phyloP scores from a whole-genome alignment of 2,797 vertebrate species.

The Chaenodraco wilsoni region DNA sequence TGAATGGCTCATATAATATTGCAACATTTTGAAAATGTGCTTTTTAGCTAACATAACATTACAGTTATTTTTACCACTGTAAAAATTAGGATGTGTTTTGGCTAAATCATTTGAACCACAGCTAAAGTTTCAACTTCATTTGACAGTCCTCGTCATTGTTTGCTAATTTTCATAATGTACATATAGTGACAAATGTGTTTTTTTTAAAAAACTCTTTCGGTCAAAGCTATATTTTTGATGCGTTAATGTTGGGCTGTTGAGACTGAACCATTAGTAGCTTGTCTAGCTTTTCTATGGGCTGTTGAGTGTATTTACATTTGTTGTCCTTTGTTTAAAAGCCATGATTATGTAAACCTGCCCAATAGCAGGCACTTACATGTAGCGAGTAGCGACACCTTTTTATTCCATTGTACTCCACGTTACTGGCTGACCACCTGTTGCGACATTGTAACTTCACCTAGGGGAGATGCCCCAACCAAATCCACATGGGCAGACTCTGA shows the following conservation, averaged over 20 bases:
- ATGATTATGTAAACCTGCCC: slow-evolving; percentile 2
- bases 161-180: no score
- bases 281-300: not conserved
- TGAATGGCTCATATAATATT: not conserved
- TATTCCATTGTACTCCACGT: slow-evolving; percentile 12
- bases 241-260: not conserved
- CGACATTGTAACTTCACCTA: slow-evolving; percentile 47
- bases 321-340: not conserved
- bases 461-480: slow-evolving; percentile 38
- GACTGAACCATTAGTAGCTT: not conserved
- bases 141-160: no score
- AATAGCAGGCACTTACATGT: not conserved
- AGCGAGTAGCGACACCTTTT: slow-evolving; percentile 29
- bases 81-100: no score
- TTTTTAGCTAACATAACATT: no score
- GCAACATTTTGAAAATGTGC: not conserved
- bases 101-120: no score
- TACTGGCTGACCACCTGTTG: slow-evolving; percentile 69
- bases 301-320: no score
- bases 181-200: no score
- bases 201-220: no score
- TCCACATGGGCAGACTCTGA: slow-evolving; percentile 61
- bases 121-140: no score
- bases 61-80: no score
- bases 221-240: not conserved